Base-by-base conservation (phyloP, 2,888 invertebrate species). In the Leucoptera coffeella region DNA sequence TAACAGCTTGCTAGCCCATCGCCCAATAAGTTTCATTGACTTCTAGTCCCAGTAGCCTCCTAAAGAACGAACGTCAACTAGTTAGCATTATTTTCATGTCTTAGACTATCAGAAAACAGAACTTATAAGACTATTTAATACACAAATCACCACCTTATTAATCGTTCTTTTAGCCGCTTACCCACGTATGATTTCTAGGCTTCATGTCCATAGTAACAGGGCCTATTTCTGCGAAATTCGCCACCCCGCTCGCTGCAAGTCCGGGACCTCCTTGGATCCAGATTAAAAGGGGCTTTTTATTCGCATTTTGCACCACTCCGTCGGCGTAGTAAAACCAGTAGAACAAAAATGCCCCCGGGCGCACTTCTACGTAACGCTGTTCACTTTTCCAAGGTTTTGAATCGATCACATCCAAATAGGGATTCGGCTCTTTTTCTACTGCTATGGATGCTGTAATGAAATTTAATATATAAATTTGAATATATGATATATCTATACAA, bases 191-290 rank as follows among this genome's bases (percentile, higher is more conserved):
- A 33, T 80, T 76, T 25, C 90, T 75, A 3, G 76, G 71, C 8
- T 78, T 54, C 35, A 83, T 61, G 21, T 83, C 53, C 29, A 77
- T 60, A 45, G 82, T 78, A 13, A 84, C 45, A 0, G 90, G 89
- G 1, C 91, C 91, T 23, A 90, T 58, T 58, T 90, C 89, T 35
- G 80, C 80, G 47, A 93, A 91, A 48, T 91, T 92, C 9, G 89
- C 92, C 47, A 82, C 81, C 1, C 85, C 86, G n/a, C 82, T 81
- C 2, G 85, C 82, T 0, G 86, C 85, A n/a, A 78, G 78, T 1
- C 77, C 92, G 0, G 92, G 92, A 1, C 92, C 92, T 13, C 92
- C 92, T 74, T 92, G 85, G 12, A 92, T 71, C 91, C 92, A 92
- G 42, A 93, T 80, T 22, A 89, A 67, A 5, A 91, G 51, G 0